A percentile compares a stretch with the other conserved stretches of the same genome.
These are phyloP conservation scores for Charina bottae DNA, from an alignment of 2,113 vertebrate genomes.

Conservation along the genomic window DNA sequence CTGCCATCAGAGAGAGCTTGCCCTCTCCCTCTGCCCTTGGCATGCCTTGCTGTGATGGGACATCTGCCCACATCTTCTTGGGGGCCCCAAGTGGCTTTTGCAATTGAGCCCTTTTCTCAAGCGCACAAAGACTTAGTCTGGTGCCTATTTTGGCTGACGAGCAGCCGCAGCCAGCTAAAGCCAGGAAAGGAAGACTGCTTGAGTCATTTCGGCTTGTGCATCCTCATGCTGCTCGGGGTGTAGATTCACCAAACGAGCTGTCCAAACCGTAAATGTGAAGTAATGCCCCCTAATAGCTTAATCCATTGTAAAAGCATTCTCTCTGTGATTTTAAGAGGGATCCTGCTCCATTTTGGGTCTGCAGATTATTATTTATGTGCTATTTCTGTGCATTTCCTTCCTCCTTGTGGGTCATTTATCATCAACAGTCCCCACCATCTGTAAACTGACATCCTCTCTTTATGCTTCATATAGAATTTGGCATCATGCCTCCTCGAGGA, in stretches of 20 bases:
- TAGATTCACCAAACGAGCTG: slow-evolving; percentile 49
- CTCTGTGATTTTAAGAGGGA: neutral
- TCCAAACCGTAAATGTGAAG: slow-evolving; percentile 44
- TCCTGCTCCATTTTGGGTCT: neutral
- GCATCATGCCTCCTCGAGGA: neutral
- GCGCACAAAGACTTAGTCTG: neutral
- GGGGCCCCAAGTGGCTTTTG: neutral
- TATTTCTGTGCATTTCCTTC: neutral
- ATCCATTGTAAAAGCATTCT: slow-evolving; percentile 2
- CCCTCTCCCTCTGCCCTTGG: slow-evolving; percentile 5
- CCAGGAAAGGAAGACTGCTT: neutral
- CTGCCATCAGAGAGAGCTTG: accelerated
- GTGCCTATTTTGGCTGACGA: neutral
- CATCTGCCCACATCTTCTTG: neutral
- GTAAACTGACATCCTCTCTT: neutral
- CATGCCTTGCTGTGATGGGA: accelerated
- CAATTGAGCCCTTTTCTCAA: neutral
- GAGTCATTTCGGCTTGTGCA: neutral
- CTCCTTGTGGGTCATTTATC: neutral
- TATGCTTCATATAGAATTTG: accelerated
- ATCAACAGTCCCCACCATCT: neutral
- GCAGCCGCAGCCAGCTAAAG: neutral
- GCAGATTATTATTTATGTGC: neutral
- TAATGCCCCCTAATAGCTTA: slow-evolving; percentile 24
- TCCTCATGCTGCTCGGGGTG: neutral